Evolutionary conservation across 2,888 invertebrate species (phyloP).

Genomic region (Cordylochernes scorpioides): DNA sequence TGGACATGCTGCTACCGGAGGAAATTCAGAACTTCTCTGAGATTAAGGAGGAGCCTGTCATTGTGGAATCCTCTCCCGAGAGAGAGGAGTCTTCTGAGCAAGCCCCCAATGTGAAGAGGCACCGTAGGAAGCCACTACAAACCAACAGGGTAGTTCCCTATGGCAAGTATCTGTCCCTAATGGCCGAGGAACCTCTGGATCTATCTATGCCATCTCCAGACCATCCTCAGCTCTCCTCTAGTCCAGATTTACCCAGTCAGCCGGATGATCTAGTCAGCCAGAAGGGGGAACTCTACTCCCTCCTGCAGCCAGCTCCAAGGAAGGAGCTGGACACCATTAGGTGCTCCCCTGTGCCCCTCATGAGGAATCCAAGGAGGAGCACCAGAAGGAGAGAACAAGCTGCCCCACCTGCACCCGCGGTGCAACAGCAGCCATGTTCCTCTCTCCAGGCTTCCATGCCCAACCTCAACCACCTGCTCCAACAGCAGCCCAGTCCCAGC

Average conservation of each 20-base stretch:
- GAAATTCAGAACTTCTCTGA: too few species aligned
- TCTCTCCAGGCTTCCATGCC: neutral
- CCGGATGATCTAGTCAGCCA: neutral
- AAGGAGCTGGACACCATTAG: neutral
- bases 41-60: too few species aligned
- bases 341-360: neutral
- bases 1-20: too few species aligned
- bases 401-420: neutral
- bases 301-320: neutral
- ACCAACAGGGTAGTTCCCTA: slow-evolving; percentile 12
- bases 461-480: too few species aligned
- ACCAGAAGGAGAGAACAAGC: too few species aligned
- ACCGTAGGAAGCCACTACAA: slow-evolving; percentile 8
- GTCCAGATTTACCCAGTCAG: neutral
- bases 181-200: slow-evolving; percentile 11
- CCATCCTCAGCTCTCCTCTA: neutral
- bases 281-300: too few species aligned
- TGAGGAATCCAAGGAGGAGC: neutral
- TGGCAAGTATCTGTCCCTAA: slow-evolving; percentile 9
- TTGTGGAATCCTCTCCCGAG: too few species aligned
- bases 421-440: neutral
- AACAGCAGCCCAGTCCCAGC: too few species aligned
- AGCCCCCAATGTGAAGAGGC: slow-evolving; percentile 6
- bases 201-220: slow-evolving; percentile 2
- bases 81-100: too few species aligned